These are phyloP conservation scores for Lucifuga dentata DNA, from an alignment of 2,113 vertebrate genomes.

Conservation along the genomic window DNA sequence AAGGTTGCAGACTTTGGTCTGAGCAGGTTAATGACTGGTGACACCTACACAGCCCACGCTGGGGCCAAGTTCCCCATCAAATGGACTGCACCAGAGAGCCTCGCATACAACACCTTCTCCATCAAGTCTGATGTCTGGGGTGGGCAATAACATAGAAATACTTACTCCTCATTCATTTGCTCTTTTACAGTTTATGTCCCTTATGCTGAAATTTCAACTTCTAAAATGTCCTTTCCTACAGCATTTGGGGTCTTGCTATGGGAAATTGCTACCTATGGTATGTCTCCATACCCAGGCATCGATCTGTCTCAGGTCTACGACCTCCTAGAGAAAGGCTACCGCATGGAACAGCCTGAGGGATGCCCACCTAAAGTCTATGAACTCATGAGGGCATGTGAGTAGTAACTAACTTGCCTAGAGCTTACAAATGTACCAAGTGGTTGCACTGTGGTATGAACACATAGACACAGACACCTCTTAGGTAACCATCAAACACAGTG, in stretches of 20 bases:
- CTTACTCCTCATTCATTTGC: neutral
- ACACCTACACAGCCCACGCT: constrained; percentile 98
- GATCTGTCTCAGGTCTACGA: constrained; percentile 99
- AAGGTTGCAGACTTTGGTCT: constrained; percentile 98
- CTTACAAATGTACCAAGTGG: neutral
- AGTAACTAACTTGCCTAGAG: neutral
- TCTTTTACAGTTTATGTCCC: neutral
- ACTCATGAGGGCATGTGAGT: constrained; percentile 99
- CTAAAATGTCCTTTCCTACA: constrained; percentile 58
- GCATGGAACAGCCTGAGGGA: constrained; percentile 98
- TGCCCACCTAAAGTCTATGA: constrained; percentile 98
- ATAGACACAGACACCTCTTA: neutral
- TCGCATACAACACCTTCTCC: constrained; percentile 99
- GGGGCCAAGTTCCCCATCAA: constrained; percentile 99
- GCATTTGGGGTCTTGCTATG: constrained; percentile 97
- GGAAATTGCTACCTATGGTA: constrained; percentile 99
- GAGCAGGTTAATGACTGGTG: constrained; percentile 97
- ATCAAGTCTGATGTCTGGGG: constrained; percentile 99
- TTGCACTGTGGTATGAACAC: neutral
- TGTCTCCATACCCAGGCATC: constrained; percentile 99
- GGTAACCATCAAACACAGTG: neutral
- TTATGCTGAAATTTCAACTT: neutral
- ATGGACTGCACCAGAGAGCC: constrained; percentile 98
- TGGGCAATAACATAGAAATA: constrained; percentile 56
- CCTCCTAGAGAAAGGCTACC: constrained; percentile 97